These are phyloP conservation scores for Micropoecilia bifurca DNA, from an alignment of 2,797 vertebrate genomes.

Conservation along the genomic window DNA sequence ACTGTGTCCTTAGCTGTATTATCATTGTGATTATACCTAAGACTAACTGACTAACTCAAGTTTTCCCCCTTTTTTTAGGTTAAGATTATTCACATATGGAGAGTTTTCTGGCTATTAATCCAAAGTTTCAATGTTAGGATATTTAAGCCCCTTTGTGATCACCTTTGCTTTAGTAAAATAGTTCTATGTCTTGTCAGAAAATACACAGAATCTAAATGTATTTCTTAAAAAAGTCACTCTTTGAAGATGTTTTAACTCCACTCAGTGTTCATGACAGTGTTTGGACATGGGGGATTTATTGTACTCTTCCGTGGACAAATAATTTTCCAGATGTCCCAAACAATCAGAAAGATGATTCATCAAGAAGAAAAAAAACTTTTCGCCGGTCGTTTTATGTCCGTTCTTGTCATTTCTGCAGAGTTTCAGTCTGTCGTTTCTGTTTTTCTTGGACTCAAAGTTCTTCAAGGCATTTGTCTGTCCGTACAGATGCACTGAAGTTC, in stretches of 20 bases:
- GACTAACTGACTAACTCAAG: neutral
- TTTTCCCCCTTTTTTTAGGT: neutral
- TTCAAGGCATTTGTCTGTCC: neutral
- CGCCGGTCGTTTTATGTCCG: neutral
- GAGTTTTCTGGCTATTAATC: neutral
- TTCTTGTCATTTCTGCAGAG: neutral
- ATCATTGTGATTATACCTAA: neutral
- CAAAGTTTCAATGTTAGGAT: neutral
- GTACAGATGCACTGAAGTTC: neutral
- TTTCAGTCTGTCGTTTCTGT: neutral
- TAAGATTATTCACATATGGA: neutral
- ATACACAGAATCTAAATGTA: neutral
- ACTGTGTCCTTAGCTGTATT: neutral
- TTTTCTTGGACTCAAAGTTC: neutral
- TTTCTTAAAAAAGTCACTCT: neutral
- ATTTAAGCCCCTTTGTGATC: neutral
- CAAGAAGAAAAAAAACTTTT: neutral
- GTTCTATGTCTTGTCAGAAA: neutral
- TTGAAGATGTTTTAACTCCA: neutral
- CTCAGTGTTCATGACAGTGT: neutral
- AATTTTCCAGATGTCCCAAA: slow-evolving; percentile 3
- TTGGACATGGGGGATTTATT: neutral
- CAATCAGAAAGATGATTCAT: neutral
- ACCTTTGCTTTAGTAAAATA: neutral
- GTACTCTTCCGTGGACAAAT: neutral